Evolutionary conservation across 2,888 invertebrate species (phyloP).

Genomic region (Plagodis dolabraria): DNA sequence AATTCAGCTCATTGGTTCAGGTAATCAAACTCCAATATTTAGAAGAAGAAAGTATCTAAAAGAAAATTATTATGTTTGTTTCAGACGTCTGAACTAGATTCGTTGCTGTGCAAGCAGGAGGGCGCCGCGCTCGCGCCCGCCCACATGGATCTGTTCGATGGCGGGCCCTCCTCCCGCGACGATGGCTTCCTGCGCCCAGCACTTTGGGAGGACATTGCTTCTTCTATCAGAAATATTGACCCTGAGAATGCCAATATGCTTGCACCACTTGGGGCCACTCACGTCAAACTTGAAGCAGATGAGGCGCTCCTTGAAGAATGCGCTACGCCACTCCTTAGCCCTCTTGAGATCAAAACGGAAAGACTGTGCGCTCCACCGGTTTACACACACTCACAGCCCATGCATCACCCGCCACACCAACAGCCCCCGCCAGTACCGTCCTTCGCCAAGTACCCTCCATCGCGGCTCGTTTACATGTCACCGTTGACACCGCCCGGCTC

Average conservation of each 20-base stretch:
- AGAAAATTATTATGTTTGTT: constrained; percentile 44
- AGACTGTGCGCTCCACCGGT: constrained; percentile 86
- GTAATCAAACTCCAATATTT: too few species aligned
- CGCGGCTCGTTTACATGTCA: constrained; percentile 89
- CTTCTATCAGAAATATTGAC: constrained; percentile 95
- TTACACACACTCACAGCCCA: constrained; percentile 65
- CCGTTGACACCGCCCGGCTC: constrained; percentile 95
- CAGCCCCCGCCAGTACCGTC: constrained; percentile 64
- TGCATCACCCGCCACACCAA: constrained; percentile 64
- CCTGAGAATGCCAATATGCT: constrained; percentile 96
- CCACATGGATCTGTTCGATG: constrained; percentile 83
- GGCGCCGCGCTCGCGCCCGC: constrained; percentile 86
- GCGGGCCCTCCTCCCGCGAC: constrained; percentile 87
- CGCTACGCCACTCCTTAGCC: constrained; percentile 89
- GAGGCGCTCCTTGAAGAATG: constrained; percentile 84
- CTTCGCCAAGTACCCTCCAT: constrained; percentile 76
- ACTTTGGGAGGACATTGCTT: constrained; percentile 96
- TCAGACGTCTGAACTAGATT: constrained; percentile 92
- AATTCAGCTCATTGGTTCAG: too few species aligned
- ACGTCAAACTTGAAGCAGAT: constrained; percentile 92
- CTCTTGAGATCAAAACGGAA: constrained; percentile 92
- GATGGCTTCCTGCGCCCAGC: constrained; percentile 95
- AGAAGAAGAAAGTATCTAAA: constrained; percentile 1
- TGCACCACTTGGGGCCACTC: constrained; percentile 86
- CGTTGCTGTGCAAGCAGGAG: constrained; percentile 91